Conservation (phyloP, 2,888 invertebrate species). For the Limulus polyphemus region DNA sequence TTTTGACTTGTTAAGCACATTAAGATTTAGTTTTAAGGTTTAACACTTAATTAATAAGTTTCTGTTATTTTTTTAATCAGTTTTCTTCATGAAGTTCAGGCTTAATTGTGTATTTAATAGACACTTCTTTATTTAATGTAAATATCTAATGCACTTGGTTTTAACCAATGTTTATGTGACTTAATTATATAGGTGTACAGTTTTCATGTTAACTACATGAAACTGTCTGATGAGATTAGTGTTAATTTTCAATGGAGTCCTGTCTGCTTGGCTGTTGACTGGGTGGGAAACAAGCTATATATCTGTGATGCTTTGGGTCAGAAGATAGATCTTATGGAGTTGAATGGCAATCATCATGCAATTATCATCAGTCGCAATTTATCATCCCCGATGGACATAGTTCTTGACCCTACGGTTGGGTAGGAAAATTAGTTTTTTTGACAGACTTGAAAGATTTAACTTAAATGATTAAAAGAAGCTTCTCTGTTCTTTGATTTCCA, state of each 20-base stretch:
- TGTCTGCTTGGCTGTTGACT: constrained; percentile 84
- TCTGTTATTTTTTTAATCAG: no score
- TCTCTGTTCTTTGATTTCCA: not conserved
- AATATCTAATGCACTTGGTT: no score
- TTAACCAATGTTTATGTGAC: no score
- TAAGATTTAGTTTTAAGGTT: no score
- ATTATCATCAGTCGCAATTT: constrained; percentile 82
- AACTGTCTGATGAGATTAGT: constrained; percentile 41
- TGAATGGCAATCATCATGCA: constrained; percentile 73
- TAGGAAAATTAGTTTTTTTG: constrained; percentile 30
- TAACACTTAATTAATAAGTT: no score
- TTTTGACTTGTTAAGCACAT: no score
- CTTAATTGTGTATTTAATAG: no score
- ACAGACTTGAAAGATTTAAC: not conserved
- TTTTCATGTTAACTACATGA: not conserved
- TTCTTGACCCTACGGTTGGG: constrained; percentile 84
- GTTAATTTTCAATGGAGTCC: constrained; percentile 78
- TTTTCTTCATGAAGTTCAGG: no score
- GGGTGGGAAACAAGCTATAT: constrained; percentile 92
- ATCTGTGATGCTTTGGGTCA: constrained; percentile 85
- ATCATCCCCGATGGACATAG: constrained; percentile 79
- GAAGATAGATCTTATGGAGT: constrained; percentile 85
- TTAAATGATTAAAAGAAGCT: not conserved
- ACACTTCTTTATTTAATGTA: no score
- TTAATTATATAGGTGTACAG: not conserved